Evolutionary conservation across 2,113 vertebrate species (phyloP).

Genomic region (Clarias gariepinus): DNA sequence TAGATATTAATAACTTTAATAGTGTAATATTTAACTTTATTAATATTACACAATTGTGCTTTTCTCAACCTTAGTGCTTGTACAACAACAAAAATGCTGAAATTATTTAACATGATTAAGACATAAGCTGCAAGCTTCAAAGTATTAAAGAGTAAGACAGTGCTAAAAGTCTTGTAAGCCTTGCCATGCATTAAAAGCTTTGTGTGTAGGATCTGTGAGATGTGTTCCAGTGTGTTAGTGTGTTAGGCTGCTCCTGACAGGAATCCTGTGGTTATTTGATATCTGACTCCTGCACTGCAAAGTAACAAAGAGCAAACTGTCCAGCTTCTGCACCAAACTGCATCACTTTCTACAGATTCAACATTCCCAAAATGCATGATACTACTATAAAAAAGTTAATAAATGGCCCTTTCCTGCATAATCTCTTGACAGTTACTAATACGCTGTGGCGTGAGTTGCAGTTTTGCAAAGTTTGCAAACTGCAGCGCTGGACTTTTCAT

Average conservation of each 20-base stretch:
- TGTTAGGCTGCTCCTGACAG: constrained; percentile 7
- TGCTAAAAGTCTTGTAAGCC: neutral
- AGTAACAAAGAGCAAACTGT: constrained; percentile 24
- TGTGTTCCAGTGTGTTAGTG: neutral
- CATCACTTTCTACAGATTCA: neutral
- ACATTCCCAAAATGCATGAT: neutral
- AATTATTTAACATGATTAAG: neutral
- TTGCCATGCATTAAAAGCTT: neutral
- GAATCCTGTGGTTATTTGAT: constrained; percentile 20
- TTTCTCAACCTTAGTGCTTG: neutral
- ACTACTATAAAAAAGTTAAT: no score
- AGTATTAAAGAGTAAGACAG: neutral
- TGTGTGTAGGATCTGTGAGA: neutral
- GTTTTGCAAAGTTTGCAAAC: neutral
- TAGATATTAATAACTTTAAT: neutral
- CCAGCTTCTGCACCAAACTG: neutral
- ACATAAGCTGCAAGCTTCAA: neutral
- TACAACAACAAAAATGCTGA: neutral
- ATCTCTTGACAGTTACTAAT: neutral
- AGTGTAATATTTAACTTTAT: neutral
- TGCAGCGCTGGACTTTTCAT: neutral
- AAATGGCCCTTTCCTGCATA: neutral
- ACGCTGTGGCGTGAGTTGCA: neutral
- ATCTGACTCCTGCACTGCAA: constrained; percentile 16
- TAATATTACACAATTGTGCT: neutral